Percentiles rank a stretch among this genome's conserved stretches.
Conservation (phyloP, 2,113 vertebrate species). For the Hucho hucho region DNA sequence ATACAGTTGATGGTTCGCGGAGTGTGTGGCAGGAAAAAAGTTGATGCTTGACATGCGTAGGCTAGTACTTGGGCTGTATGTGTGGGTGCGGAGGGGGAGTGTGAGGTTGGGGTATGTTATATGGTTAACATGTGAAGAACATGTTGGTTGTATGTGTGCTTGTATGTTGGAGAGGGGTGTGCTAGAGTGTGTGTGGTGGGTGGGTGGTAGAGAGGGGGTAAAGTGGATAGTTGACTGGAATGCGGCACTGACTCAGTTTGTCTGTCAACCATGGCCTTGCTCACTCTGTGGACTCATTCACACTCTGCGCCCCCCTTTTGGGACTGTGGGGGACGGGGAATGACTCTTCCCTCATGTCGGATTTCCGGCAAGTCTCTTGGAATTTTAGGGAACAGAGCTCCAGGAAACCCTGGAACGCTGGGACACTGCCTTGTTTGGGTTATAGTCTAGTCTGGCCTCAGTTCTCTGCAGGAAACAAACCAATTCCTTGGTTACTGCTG, state of each 20-base stretch:
- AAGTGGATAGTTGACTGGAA: conserved; percentile 74
- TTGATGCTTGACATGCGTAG: conserved; percentile 5
- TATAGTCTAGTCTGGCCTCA: conserved; percentile 18
- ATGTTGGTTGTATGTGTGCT: conserved; percentile 22
- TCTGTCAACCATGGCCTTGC: conserved; percentile 68
- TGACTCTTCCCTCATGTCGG: conserved; percentile 67
- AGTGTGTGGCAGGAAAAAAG: neutral
- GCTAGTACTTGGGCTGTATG: conserved; percentile 17
- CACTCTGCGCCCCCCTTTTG: conserved; percentile 48
- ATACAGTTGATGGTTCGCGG: neutral
- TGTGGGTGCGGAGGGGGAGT: conserved; percentile 57
- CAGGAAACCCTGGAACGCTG: conserved; percentile 42
- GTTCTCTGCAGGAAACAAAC: neutral
- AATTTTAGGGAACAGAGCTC: conserved; percentile 60
- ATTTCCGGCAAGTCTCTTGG: conserved; percentile 64
- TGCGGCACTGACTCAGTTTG: conserved; percentile 75
- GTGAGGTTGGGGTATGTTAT: conserved; percentile 48
- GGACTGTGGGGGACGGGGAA: conserved; percentile 25
- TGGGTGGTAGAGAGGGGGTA: conserved; percentile 47
- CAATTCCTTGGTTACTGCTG: neutral
- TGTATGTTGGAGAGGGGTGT: conserved; percentile 12
- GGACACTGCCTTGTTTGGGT: conserved; percentile 34
- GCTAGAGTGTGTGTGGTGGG: conserved; percentile 26
- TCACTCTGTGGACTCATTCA: conserved; percentile 71
- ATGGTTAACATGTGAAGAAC: neutral